These are phyloP conservation scores for Hypotaenidia philippensis DNA, from an alignment of 2,797 vertebrate species.

Conservation along the genomic window DNA sequence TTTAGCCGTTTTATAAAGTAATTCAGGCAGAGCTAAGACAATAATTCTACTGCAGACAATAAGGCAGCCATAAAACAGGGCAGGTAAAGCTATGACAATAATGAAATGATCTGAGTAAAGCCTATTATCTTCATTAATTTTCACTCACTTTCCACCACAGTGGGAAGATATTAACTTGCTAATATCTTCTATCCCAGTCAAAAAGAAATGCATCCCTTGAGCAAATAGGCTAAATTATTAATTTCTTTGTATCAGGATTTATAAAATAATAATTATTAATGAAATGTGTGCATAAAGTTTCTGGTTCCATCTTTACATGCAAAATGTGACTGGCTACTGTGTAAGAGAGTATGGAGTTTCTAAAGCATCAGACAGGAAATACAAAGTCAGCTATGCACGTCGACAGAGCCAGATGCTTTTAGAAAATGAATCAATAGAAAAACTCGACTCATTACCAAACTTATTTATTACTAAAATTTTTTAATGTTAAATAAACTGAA, in stretches of 20 bases:
- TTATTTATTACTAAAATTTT: neutral
- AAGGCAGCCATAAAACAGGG: slow-evolving; percentile 13
- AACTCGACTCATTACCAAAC: neutral
- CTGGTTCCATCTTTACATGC: neutral
- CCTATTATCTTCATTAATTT: slow-evolving; percentile 74
- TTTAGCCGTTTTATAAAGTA: slow-evolving; percentile 30
- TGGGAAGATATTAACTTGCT: slow-evolving; percentile 64
- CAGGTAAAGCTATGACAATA: slow-evolving; percentile 56
- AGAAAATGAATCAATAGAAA: neutral
- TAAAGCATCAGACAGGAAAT: too few relatives aligned
- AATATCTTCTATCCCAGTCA: slow-evolving; percentile 43
- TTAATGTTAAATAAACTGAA: neutral
- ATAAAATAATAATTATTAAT: slow-evolving; percentile 38
- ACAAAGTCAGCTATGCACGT: neutral
- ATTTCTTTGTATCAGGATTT: slow-evolving; percentile 31
- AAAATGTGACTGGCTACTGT: neutral
- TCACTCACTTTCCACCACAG: slow-evolving; percentile 53
- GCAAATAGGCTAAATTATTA: slow-evolving; percentile 48
- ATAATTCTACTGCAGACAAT: slow-evolving; percentile 37
- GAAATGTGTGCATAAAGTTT: neutral
- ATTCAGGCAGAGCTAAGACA: neutral
- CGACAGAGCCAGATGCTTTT: neutral
- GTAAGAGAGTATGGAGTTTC: neutral
- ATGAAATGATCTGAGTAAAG: slow-evolving; percentile 57
- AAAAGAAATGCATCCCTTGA: slow-evolving; percentile 46